phyloP scores from a whole-genome alignment of 2,888 invertebrate genomes.

The Dolichopus griseipennis region DNA sequence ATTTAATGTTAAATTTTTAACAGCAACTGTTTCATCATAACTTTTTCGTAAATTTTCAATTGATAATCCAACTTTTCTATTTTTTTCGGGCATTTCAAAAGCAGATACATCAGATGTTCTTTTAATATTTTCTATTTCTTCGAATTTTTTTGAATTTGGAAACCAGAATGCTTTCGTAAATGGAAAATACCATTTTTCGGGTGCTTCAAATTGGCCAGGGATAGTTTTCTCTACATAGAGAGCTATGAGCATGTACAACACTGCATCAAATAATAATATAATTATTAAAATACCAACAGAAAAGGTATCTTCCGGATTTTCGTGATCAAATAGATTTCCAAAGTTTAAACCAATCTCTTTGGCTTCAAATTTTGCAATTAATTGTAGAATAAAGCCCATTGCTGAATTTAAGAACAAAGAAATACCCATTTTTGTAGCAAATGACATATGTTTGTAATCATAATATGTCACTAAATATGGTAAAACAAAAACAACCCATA shows the following conservation, averaged over 20 bases:
- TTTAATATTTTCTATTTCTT: conserved; percentile 20
- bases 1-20: conserved; percentile 61
- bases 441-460: conserved; percentile 53
- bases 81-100: conserved; percentile 43
- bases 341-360: conserved; percentile 49
- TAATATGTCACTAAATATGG: conserved; percentile 60
- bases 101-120: not conserved
- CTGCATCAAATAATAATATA: conserved; percentile 47
- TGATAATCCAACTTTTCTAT: conserved; percentile 46
- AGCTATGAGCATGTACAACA: conserved; percentile 55
- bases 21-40: conserved; percentile 51
- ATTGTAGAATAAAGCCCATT: conserved; percentile 58
- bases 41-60: conserved; percentile 55
- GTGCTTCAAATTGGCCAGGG: conserved; percentile 74
- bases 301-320: conserved; percentile 55
- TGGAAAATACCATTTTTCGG: conserved; percentile 68
- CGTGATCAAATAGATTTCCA: conserved; percentile 48
- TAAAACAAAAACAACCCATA: conserved; percentile 63
- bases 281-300: conserved; percentile 63
- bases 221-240: conserved; percentile 73
- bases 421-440: conserved; percentile 50
- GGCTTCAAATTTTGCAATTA: conserved; percentile 54
- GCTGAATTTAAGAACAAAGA: conserved; percentile 65
- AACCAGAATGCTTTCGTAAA: conserved; percentile 53
- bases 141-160: conserved; percentile 17